Evolutionary conservation across 2,113 vertebrate genomes (phyloP).

Genomic region (Guaruba guarouba): DNA sequence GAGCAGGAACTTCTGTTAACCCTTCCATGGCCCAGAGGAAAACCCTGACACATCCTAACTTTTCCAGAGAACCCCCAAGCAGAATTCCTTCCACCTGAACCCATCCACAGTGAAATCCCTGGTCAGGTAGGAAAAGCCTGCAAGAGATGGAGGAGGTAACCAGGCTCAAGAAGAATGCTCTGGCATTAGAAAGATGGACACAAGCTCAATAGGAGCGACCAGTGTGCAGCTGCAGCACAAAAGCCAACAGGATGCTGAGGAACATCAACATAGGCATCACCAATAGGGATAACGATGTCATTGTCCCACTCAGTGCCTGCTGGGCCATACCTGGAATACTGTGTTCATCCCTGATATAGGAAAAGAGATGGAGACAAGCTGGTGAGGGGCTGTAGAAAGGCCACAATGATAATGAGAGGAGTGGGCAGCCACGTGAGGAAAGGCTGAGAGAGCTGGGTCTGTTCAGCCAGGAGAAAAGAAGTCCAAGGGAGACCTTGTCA

Average conservation of each 20-base stretch:
- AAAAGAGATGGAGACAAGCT: not conserved
- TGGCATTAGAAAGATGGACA: not conserved
- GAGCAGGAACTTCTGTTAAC: constrained; percentile 46
- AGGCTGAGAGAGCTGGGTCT: not conserved
- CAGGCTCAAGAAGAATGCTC: not conserved
- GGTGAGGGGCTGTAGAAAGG: not conserved
- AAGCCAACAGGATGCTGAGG: not conserved
- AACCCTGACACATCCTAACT: not conserved
- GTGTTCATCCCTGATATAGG: not conserved
- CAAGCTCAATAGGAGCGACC: not conserved
- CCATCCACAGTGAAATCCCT: accelerated
- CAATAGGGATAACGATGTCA: not conserved
- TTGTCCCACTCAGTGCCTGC: not conserved
- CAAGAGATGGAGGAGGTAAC: not conserved
- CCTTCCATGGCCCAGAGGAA: not conserved
- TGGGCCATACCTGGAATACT: not conserved
- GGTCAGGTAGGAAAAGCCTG: not conserved
- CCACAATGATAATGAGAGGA: not conserved
- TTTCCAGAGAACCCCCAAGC: not conserved
- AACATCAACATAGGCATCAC: not conserved
- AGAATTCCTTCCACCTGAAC: not conserved
- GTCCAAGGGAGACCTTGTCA: not conserved
- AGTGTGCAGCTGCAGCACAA: not conserved
- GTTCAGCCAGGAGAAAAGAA: not conserved
- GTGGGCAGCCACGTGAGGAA: not conserved